These are phyloP conservation scores for Drosophila buzzatii DNA, from an alignment of 2,888 invertebrate genomes.

Conservation along the genomic window DNA sequence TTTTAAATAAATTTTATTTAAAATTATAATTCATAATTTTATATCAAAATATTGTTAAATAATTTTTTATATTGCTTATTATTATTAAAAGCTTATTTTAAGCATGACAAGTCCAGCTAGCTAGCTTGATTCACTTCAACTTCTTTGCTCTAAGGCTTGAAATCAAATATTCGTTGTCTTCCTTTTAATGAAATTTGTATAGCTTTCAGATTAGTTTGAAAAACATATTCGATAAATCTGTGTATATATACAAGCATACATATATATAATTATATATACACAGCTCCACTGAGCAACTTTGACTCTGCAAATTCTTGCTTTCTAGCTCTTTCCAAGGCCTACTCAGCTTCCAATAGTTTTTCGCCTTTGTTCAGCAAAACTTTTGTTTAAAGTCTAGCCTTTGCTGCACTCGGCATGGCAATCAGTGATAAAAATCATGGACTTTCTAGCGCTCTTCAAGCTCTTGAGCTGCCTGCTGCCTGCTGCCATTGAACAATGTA, in stretches of 20 bases:
- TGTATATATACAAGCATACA: background rate
- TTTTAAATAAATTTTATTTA: no score
- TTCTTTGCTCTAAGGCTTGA: no score
- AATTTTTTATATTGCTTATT: no score
- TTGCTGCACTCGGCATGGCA: constrained; percentile 8
- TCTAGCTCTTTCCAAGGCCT: background rate
- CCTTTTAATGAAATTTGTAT: no score
- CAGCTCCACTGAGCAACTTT: background rate
- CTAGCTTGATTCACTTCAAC: no score
- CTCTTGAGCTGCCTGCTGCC: constrained; percentile 15
- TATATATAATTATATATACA: background rate
- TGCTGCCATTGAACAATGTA: constrained; percentile 37
- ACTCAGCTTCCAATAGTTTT: background rate
- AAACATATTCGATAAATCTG: background rate
- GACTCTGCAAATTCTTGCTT: background rate
- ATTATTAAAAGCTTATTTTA: no score
- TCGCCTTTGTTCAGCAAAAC: background rate
- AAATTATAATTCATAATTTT: no score
- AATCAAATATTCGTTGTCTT: no score
- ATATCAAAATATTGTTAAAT: no score
- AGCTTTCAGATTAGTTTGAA: no score
- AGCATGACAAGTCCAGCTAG: no score
- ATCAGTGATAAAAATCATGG: constrained; percentile 48
- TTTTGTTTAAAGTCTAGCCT: constrained; percentile 4
- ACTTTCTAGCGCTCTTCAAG: constrained; percentile 43